These are phyloP conservation scores for Hapalemur alaotrensis DNA, from an alignment of 2,797 vertebrate species.

Conservation along the genomic window DNA sequence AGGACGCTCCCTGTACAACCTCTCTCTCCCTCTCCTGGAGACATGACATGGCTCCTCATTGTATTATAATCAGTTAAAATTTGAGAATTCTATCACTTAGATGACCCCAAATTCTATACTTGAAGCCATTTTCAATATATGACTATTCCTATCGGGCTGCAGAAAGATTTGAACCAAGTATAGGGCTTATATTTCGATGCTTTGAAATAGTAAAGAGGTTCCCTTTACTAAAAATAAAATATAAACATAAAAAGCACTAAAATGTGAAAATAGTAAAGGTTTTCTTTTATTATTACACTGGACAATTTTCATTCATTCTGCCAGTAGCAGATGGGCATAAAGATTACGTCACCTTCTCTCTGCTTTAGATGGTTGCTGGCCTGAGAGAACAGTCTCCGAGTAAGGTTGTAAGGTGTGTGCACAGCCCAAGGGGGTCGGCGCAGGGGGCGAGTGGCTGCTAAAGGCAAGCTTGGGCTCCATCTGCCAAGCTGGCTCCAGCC, in stretches of 20 bases:
- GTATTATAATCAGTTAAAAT: background rate
- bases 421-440: background rate
- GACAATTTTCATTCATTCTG: background rate
- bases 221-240: background rate
- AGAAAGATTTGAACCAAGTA: background rate
- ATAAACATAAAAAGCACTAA: background rate
- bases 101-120: background rate
- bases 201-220: background rate
- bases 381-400: background rate
- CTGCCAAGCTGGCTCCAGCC: background rate
- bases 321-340: background rate
- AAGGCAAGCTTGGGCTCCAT: background rate
- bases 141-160: background rate
- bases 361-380: background rate
- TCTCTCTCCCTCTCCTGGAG: background rate
- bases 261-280: background rate
- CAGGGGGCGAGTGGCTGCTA: too few relatives aligned
- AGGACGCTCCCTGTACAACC: background rate
- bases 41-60: background rate
- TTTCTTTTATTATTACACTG: background rate
- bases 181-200: background rate
- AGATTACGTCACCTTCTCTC: fast-evolving
- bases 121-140: background rate
- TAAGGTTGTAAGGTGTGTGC: background rate
- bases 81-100: background rate